Base-by-base conservation (phyloP, 2,797 vertebrate genomes). In the Yasuhikotakia modesta region DNA sequence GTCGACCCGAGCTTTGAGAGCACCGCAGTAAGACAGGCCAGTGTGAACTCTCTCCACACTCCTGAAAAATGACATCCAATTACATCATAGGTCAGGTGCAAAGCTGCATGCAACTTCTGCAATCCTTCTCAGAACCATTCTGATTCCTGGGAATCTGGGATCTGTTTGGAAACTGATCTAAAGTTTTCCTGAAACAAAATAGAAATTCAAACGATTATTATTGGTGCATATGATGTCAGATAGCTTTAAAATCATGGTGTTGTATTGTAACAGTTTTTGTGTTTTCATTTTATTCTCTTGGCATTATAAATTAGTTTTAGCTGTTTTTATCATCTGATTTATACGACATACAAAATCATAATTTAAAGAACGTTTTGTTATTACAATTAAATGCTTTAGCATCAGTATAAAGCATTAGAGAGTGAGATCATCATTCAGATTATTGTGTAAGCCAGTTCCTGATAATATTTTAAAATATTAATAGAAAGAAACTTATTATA, bases 1-100 rank as follows among this genome's bases (percentile, higher is more conserved):
- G 89, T 85, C 88, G 87, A 87, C 85, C 88, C 88, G 91, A 87
- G 84, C 90, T 92, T 90, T 92, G 89, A 93, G 92, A 90, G 92
- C 74, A 85, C 88, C 69, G 86, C 85, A 85, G 86, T 89, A 88
- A 86, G 86, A 82, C 85, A 82, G 84, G 82, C 79, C 65, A 81
- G 78, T 78, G 79, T 87, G 87, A 81, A 84, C 50, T 22, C 55
- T 35, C 74, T 76, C 73, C 19, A 89, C 87, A 90, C 19, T 52
- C 30, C 63, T 12, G 30, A 39, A 14, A 70, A 58, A 65, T 71
- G 68, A 71, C 58, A 64, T 5, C 21, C 10, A 39, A 19, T 71
- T 70, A 55, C 76, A 61, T 65, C 61, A 75, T n/a, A 8, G 1
- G 71, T 63, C 30, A n/a, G 30, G 60, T 63, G 27, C 27, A 32